Base-by-base conservation (phyloP, 2,888 invertebrate genomes). In the Horisme vitalbata region DNA sequence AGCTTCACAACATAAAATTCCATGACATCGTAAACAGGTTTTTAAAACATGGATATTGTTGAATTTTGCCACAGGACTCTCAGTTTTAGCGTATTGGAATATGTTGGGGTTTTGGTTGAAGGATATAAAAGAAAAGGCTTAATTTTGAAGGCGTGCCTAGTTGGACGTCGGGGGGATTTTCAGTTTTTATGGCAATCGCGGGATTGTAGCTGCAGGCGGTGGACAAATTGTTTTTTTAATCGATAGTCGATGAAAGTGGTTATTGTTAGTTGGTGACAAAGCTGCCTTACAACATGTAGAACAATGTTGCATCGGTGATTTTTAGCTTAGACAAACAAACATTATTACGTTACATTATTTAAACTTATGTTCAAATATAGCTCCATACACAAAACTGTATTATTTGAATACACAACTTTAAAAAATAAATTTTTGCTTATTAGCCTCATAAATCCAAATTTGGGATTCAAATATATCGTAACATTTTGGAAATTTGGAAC, bases 141-240 rank as follows among this genome's bases (percentile, higher is more conserved):
- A 86, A 86, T 85, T 85, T 86, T 69, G 75, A 80, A 83, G 80
- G 82, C 88, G 87, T 89, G 87, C 83, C 76, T 82, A 79, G 84
- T 83, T 87, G 84, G 73, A 70, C 66, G 81, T 75, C 70, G 68
- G 62, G 52, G 70, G 86, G 87, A 86, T 88, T 85, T 82, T 63
- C 55, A 63, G 75, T 86, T 87, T 86, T 85, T 86, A 85, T 84
- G 79, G 79, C 67, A 65, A 70, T 79, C 75, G 78, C 60, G 66
- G 71, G 69, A 75, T 82, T 83, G 79, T 80, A 76, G 75, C 80
- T 65, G 58, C 70, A 60, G 79, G 71, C 65, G 70, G 68, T 64
- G 60, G 65, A 75, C 70, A 75, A 79, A 79, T 71, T 70, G 70
- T 72, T 73, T 65, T 67, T 69, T 56, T 47, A 50, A 41, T 37